Base-by-base conservation (phyloP, 2,113 vertebrate species). In the Pipa parva region DNA sequence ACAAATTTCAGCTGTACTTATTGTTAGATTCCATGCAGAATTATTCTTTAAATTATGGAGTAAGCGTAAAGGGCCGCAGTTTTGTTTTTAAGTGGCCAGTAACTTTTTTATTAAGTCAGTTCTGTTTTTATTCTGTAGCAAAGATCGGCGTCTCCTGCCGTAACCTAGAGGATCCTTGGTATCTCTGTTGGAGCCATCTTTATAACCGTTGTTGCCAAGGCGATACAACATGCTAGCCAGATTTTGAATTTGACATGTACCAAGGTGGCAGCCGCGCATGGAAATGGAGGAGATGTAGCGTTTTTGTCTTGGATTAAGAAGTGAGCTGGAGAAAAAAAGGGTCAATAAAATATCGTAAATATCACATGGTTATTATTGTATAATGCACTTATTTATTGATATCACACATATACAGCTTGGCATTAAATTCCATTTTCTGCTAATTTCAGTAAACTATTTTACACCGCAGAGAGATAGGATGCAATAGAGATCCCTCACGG, bases 181-280 rank as follows among this genome's bases (percentile, higher is more conserved):
- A 31, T 71, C 62, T 59, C 25, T 63, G 60, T 57, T 57, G 26
- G 54, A 70, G 21, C 48, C 49, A 15, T 54, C 66, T 61, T 70
- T 70, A 37, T 42, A 45, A 36, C 24, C 54, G 29, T 70, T 70
- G 10, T 61, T 70, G 51, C 66, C 66, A 15, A 70, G 57, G n/a
- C 36, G 60, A 49, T 73, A 70, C 9, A 73, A 49, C 28, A 58
- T 36, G 24, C 27, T 59, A 55, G 72, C 72, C 62, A 73, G 59
- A 31, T 70, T 73, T 33, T 71, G 72, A 2, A 59, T 63, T 17
- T 70, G 66, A 22, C 72, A 73, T 29, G 66, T 73, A 5, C 66
- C 66, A 13, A 70, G 48, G 46, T 70, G 57, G 25, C 66, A 70
- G 7, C 66, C 66, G 3, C 66, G 66, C 37, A 17, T 15, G 39